Base-by-base conservation (phyloP, 2,797 vertebrate genomes). In the Nannoperca australis region DNA sequence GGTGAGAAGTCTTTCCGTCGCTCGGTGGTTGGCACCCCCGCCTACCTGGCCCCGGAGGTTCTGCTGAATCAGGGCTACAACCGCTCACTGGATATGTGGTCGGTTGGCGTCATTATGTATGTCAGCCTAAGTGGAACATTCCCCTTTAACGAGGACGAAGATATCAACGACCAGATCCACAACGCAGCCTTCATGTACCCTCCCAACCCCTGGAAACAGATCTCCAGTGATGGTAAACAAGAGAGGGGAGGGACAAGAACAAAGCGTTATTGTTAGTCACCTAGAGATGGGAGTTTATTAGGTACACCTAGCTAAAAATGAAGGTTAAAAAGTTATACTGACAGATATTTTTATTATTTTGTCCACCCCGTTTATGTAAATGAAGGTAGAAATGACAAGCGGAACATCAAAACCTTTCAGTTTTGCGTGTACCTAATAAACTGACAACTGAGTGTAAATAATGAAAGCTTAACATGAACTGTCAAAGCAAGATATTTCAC, bases 151-250 rank as follows among this genome's bases (percentile, higher is more conserved):
- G 97, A 98, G 85, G 97, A 98, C 0, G 97, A 98, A 87, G 97
- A 98, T 63, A 97, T 98, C 86, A 97, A 96, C 0, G 97, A 98
- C 91, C 97, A 98, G 93, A 98, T 98, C 71, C 97, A 97, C 92
- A 98, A 98, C 0, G 97, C 97, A 0, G 96, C 96, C 73, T 98
- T 98, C 90, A 98, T 98, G 97, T 98, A 97, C 88, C 97, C 97
- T 0, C 94, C 96, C 12, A 97, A 96, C 87, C 97, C 97, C 20
- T 98, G 97, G 97, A 97, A 96, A 84, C 93, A 95, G 91, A 97
- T 98, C 91, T 97, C 96, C 0, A 88, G 93, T 0, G 96, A 97
- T 86, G 97, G 97, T 98, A 91, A 90, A 76, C 40, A 75, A 49
- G 8, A 45, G 18, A 34, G 30, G 40, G 47, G 53, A 20, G 49